Evolutionary conservation across 2,888 invertebrate species (phyloP).

Genomic region (Petrolisthes cinctipes): DNA sequence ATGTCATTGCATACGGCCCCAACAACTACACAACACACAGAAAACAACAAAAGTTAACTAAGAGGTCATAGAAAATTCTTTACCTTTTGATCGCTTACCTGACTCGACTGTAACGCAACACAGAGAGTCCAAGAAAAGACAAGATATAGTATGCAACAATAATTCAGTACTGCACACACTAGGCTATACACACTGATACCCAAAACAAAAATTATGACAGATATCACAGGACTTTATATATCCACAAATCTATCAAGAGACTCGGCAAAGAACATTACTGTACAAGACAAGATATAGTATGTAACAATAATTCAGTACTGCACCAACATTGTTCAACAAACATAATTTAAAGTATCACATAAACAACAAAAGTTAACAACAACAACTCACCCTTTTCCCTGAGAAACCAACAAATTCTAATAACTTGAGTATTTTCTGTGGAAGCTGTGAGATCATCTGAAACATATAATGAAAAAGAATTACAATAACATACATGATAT

Average conservation of each 20-base stretch:
- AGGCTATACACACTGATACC: neutral
- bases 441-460: constrained; percentile 89
- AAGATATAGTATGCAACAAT: neutral
- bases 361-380: neutral
- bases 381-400: constrained; percentile 73
- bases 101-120: constrained; percentile 57
- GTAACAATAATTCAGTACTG: no score
- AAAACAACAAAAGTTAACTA: constrained; percentile 17
- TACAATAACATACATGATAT: neutral
- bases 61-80: constrained; percentile 31
- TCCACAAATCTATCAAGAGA: no score
- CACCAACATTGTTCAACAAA: no score
- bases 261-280: no score
- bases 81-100: constrained; percentile 64
- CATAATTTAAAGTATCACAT: no score
- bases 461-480: constrained; percentile 63
- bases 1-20: neutral
- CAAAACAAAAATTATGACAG: neutral
- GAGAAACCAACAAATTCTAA: constrained; percentile 96
- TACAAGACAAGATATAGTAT: no score
- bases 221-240: neutral
- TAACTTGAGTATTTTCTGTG: constrained; percentile 85
- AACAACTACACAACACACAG: neutral
- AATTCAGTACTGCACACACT: neutral
- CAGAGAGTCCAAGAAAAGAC: constrained; percentile 25